These are phyloP conservation scores for Paedocypris sp. DNA, from an alignment of 2,113 vertebrate species.

Conservation along the genomic window DNA sequence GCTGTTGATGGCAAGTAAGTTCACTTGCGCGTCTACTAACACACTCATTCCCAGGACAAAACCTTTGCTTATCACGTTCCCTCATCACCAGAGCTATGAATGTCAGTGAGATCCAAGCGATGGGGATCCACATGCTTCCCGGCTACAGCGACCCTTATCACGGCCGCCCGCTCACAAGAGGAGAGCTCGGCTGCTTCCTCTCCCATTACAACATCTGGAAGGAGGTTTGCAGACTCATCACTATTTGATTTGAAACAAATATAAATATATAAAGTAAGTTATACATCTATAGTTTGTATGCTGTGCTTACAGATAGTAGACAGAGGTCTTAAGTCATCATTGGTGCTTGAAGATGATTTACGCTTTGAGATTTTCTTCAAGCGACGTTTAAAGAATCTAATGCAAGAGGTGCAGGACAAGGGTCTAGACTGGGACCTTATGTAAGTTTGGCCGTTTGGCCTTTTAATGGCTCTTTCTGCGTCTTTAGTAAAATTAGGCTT, in stretches of 20 bases:
- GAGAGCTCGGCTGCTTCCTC: constrained; percentile 86
- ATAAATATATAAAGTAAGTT: too few relatives aligned
- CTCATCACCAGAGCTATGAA: constrained; percentile 70
- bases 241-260: too few relatives aligned
- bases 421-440: constrained; percentile 81
- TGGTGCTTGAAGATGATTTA: constrained; percentile 85
- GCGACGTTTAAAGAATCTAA: constrained; percentile 74
- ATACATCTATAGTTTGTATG: too few relatives aligned
- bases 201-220: constrained; percentile 85
- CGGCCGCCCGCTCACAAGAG: constrained; percentile 76
- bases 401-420: constrained; percentile 67
- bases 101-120: constrained; percentile 61
- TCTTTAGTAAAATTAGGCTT: not conserved
- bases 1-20: constrained; percentile 86
- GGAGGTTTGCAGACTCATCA: constrained; percentile 60
- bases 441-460: constrained; percentile 48
- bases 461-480: not conserved
- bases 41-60: not conserved
- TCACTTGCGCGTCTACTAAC: not conserved
- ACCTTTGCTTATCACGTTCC: not conserved
- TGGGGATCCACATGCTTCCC: constrained; percentile 83
- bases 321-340: constrained; percentile 54
- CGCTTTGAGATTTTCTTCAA: constrained; percentile 91
- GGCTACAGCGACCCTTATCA: constrained; percentile 89
- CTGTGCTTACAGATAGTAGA: constrained; percentile 61